Conservation (phyloP, 2,113 vertebrate species). For the Pelecanus crispus region DNA sequence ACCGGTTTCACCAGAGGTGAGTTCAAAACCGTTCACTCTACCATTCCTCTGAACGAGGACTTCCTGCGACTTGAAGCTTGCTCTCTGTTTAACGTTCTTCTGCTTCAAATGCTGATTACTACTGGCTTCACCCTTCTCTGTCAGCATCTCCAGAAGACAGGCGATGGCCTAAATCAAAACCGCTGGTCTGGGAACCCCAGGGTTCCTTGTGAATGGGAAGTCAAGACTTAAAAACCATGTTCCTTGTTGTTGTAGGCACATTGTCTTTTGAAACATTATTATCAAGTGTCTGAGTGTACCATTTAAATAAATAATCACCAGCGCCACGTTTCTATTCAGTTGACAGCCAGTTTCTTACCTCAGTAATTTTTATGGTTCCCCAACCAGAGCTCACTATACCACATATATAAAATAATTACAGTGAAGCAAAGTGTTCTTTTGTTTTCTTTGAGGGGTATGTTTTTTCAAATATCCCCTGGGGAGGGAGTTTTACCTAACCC, state of each 20-base stretch:
- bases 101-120: neutral
- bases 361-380: constrained; percentile 43
- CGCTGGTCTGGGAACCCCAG: neutral
- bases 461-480: neutral
- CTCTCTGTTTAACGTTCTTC: neutral
- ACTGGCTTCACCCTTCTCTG: neutral
- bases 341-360: neutral
- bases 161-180: neutral
- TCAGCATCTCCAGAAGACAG: neutral
- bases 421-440: neutral
- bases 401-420: constrained; percentile 28
- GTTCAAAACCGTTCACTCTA: neutral
- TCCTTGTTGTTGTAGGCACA: neutral
- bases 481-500: constrained; percentile 4
- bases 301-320: constrained; percentile 50
- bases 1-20: neutral
- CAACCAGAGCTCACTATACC: neutral
- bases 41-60: neutral
- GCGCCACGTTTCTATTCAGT: neutral
- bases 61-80: neutral
- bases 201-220: neutral
- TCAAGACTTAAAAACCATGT: neutral
- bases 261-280: neutral
- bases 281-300: neutral
- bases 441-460: neutral